Conservation (phyloP, 2,113 vertebrate genomes). For the Cervus canadensis region DNA sequence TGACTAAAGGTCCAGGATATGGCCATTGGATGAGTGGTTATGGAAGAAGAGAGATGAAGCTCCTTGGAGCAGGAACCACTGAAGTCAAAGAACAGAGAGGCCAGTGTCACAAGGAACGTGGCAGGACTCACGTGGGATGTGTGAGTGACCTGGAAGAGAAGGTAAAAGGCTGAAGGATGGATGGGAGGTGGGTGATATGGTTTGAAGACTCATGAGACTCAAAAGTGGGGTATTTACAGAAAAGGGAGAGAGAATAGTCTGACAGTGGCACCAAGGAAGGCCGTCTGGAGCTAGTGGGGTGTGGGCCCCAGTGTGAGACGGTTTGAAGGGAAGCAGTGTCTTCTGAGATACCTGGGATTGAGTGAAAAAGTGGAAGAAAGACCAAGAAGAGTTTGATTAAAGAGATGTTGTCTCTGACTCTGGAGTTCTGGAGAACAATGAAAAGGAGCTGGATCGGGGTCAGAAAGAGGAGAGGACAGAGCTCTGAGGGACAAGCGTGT, state of each 20-base stretch:
- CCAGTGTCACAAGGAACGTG: background rate
- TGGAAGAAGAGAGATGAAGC: background rate
- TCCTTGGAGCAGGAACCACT: background rate
- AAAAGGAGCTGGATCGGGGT: too few species aligned
- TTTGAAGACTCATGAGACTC: background rate
- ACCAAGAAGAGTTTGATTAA: background rate
- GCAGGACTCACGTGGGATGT: too few species aligned
- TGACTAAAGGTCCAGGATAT: background rate
- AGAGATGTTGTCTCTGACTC: background rate
- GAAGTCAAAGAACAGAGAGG: background rate
- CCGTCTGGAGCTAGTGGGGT: fast-evolving
- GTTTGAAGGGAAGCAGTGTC: background rate
- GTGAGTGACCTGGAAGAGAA: background rate
- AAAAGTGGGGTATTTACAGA: background rate
- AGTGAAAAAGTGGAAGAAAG: background rate
- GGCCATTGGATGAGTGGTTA: background rate
- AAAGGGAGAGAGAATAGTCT: background rate
- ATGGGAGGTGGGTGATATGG: fast-evolving
- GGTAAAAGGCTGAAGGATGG: background rate
- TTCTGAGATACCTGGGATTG: background rate
- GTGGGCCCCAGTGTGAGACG: fast-evolving
- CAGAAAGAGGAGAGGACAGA: background rate
- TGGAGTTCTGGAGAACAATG: background rate
- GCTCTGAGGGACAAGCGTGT: background rate
- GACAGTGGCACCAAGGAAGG: fast-evolving